Conservation (phyloP, 2,888 invertebrate genomes). For the Macrosoma leucophasiata region DNA sequence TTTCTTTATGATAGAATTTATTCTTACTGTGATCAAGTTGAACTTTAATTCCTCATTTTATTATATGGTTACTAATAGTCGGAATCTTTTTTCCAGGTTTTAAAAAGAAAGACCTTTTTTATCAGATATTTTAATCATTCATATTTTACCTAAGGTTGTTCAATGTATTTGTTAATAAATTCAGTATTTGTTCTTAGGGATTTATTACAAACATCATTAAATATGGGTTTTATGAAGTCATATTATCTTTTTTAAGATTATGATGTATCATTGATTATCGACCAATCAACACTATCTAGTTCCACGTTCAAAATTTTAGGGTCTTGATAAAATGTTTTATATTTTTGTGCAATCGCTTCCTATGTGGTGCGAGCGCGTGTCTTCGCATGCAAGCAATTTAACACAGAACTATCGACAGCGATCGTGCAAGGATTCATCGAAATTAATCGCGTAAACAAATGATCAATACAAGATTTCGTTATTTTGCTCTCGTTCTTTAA, state of each 20-base stretch:
- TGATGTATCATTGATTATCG: not conserved
- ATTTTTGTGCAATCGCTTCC: no score
- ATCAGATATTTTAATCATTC: not conserved
- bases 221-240: no score
- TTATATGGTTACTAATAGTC: not conserved
- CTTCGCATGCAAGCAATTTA: no score
- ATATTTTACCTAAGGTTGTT: conserved; percentile 2
- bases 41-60: conserved; percentile 4
- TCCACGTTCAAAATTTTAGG: conserved; percentile 1
- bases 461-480: no score
- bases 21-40: not conserved
- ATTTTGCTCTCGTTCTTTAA: conserved; percentile 1
- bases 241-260: no score
- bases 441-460: no score
- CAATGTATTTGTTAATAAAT: not conserved
- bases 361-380: no score
- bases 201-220: no score
- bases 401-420: no score
- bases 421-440: conserved; percentile 1
- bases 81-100: conserved; percentile 3
- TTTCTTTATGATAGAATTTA: conserved; percentile 2
- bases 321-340: no score
- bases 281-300: conserved; percentile 4
- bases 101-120: conserved; percentile 1
- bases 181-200: not conserved